phyloP scores from a whole-genome alignment of 2,113 vertebrate genomes.

The Tiliqua scincoides region DNA sequence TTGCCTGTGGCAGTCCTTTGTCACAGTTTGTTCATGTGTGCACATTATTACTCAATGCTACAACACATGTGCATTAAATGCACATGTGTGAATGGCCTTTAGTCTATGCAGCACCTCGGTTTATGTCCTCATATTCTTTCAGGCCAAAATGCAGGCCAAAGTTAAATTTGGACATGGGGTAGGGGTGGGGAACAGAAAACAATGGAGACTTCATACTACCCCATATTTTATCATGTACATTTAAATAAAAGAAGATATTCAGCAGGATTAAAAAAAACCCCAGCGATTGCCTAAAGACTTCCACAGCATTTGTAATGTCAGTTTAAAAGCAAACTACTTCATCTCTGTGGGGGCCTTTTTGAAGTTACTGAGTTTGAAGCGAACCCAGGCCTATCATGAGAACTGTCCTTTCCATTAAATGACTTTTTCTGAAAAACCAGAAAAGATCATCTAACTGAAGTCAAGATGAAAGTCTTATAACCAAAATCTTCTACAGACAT shows the following conservation, averaged over 20 bases:
- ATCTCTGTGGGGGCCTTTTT: slow-evolving; percentile 25
- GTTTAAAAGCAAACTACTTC: slow-evolving; percentile 56
- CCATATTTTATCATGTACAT: background rate
- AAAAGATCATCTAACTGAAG: slow-evolving; percentile 1
- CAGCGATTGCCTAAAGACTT: slow-evolving; percentile 41
- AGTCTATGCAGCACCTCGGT: background rate
- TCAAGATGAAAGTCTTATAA: slow-evolving; percentile 29
- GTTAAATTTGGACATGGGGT: background rate
- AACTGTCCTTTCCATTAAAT: slow-evolving; percentile 30
- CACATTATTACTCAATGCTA: too few species aligned
- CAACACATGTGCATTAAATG: background rate
- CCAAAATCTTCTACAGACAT: background rate
- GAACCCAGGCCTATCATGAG: slow-evolving; percentile 46
- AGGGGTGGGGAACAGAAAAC: background rate
- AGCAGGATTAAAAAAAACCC: slow-evolving; percentile 45
- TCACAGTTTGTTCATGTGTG: background rate
- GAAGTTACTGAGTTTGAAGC: slow-evolving; percentile 45
- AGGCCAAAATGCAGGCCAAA: slow-evolving; percentile 23
- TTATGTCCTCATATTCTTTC: background rate
- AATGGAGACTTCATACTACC: slow-evolving; percentile 27
- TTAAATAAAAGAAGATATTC: slow-evolving; percentile 40
- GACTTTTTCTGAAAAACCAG: slow-evolving; percentile 9
- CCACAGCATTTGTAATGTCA: slow-evolving; percentile 3
- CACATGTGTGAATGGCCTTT: background rate
- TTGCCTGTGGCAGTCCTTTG: background rate